These are phyloP conservation scores for Lasius fuliginosus DNA, from an alignment of 2,888 invertebrate genomes.

Conservation along the genomic window DNA sequence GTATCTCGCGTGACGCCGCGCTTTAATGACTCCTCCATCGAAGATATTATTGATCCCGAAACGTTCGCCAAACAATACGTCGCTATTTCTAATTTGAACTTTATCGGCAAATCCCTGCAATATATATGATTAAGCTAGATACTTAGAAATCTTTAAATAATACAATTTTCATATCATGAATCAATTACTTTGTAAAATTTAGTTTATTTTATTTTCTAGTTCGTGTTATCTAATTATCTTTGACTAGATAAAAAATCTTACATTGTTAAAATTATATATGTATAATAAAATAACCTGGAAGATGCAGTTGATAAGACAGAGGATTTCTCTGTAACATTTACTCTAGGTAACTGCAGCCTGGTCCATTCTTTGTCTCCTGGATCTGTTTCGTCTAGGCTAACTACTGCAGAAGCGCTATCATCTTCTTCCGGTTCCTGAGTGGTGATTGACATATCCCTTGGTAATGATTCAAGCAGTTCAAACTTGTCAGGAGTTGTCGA, in stretches of 20 bases:
- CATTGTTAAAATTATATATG: not conserved
- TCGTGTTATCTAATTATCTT: not conserved
- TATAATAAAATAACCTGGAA: constrained; percentile 65
- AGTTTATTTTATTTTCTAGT: not conserved
- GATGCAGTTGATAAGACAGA: constrained; percentile 68
- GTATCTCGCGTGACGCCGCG: constrained; percentile 84
- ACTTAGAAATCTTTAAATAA: not conserved
- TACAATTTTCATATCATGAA: not conserved
- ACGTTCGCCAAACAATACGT: constrained; percentile 86
- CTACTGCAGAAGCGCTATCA: constrained; percentile 82
- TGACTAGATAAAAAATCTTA: not conserved
- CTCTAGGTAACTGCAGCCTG: constrained; percentile 83
- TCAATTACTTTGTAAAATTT: not conserved
- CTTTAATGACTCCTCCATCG: constrained; percentile 84
- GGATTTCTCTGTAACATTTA: constrained; percentile 78
- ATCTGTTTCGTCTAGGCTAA: constrained; percentile 83
- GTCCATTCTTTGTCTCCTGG: constrained; percentile 86
- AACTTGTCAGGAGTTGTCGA: constrained; percentile 85
- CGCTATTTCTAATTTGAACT: constrained; percentile 88
- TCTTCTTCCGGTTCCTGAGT: constrained; percentile 82
- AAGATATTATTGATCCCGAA: constrained; percentile 81
- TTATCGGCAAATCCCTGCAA: constrained; percentile 86
- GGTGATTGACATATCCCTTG: constrained; percentile 74
- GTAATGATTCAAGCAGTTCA: constrained; percentile 82
- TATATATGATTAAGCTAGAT: not conserved